Percentiles rank a stretch among this genome's conserved stretches.
phyloP scores from a whole-genome alignment of 2,888 invertebrate species.

The Erynnis tages region DNA sequence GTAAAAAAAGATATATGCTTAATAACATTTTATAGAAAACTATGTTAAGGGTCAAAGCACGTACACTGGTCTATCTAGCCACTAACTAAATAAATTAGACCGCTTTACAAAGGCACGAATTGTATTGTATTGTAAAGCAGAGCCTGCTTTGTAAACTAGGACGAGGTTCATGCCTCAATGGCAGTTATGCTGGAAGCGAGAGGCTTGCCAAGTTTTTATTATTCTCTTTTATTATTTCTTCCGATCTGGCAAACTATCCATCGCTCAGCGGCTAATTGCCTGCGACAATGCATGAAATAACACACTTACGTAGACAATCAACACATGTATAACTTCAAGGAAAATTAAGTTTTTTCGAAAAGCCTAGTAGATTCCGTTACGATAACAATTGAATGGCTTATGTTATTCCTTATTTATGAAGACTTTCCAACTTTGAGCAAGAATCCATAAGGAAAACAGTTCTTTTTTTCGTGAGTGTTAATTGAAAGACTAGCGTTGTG shows the following conservation, averaged over 20 bases:
- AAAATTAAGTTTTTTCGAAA: too few relatives aligned
- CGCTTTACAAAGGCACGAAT: constrained; percentile 9
- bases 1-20: too few relatives aligned
- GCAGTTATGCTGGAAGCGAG: constrained; percentile 15
- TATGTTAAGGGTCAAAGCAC: neutral
- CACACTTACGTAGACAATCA: neutral
- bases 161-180: constrained; percentile 23
- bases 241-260: constrained; percentile 25
- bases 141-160: constrained; percentile 14
- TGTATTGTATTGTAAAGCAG: constrained; percentile 16
- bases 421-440: too few relatives aligned
- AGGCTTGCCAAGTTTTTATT: constrained; percentile 32
- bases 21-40: too few relatives aligned
- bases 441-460: too few relatives aligned
- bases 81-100: constrained; percentile 3
- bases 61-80: neutral
- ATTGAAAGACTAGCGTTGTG: too few relatives aligned
- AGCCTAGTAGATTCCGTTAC: too few relatives aligned
- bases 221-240: constrained; percentile 28
- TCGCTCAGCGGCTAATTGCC: constrained; percentile 24
- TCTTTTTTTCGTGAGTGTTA: too few relatives aligned
- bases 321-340: too few relatives aligned
- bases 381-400: too few relatives aligned
- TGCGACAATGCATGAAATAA: constrained; percentile 17
- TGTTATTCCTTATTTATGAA: too few relatives aligned